A percentile compares a stretch with the other conserved stretches of the same genome.
Conservation (phyloP, 1,140 invertebrate species). For the Musca domestica region DNA sequence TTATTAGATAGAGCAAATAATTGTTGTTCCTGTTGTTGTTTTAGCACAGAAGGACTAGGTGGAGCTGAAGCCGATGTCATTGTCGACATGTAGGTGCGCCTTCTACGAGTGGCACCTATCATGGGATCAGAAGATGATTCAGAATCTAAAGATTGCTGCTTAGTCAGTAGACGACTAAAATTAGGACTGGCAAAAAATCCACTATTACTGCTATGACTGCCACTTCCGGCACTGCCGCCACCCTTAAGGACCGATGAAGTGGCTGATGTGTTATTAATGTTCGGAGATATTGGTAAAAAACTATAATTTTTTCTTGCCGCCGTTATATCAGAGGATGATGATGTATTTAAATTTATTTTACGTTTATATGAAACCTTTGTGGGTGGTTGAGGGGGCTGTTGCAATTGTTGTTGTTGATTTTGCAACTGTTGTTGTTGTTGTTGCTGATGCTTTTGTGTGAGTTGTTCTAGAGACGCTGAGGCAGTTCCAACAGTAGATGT, state of each 20-base stretch:
- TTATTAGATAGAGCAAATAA: conserved; percentile 7
- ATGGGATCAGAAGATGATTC: conserved; percentile 43
- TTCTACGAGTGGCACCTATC: conserved; percentile 42
- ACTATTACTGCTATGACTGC: not conserved
- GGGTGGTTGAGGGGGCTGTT: conserved; percentile 24
- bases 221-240: not conserved
- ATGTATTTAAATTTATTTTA: conserved; percentile 62
- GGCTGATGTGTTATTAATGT: conserved; percentile 49
- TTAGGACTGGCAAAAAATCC: conserved; percentile 78
- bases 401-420: conserved; percentile 27
- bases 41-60: conserved; percentile 46
- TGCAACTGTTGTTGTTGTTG: conserved; percentile 33
- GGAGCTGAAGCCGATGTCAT: conserved; percentile 49
- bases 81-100: conserved; percentile 39
- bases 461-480: conserved; percentile 53
- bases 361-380: conserved; percentile 45
- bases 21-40: conserved; percentile 33
- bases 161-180: conserved; percentile 57
- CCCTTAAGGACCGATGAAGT: not conserved
- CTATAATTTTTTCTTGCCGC: conserved; percentile 66
- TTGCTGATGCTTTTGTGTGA: conserved; percentile 52
- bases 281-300: conserved; percentile 80
- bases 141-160: conserved; percentile 46
- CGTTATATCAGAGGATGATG: conserved; percentile 44
- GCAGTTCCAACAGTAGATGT: conserved; percentile 48